Evolutionary conservation across 2,888 invertebrate species (phyloP).

Genomic region (Gryllus longicercus): DNA sequence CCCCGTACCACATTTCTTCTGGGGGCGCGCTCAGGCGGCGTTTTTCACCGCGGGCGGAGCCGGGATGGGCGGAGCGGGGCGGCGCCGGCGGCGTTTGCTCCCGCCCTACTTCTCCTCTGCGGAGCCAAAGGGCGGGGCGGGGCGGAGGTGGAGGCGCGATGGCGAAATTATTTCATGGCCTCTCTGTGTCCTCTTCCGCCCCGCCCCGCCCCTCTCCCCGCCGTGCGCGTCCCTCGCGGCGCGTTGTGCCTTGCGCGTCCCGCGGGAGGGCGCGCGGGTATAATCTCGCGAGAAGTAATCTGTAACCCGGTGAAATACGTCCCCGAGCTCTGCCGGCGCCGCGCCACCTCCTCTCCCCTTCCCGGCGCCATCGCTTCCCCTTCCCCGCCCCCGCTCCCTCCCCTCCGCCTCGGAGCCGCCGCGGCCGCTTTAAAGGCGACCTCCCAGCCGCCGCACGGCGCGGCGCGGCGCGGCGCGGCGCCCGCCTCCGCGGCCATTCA

Average conservation of each 20-base stretch:
- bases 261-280: neutral
- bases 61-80: no score
- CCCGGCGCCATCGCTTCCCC: neutral
- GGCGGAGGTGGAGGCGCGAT: neutral
- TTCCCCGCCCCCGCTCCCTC: neutral
- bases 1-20: no score
- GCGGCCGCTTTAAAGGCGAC: neutral
- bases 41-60: no score
- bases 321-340: neutral
- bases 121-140: neutral
- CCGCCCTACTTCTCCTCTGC: no score
- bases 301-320: constrained; percentile 5
- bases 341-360: no score
- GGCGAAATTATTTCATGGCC: neutral
- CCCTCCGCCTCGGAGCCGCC: neutral
- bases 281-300: constrained; percentile 17
- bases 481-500: no score
- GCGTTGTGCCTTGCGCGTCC: neutral
- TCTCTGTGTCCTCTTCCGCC: neutral
- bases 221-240: neutral
- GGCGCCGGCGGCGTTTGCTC: no score
- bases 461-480: neutral
- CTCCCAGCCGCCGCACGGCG: neutral
- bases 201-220: neutral
- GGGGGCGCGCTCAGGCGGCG: no score